phyloP scores from a whole-genome alignment of 23 tunicate species.

The Halocynthia roretzi region DNA sequence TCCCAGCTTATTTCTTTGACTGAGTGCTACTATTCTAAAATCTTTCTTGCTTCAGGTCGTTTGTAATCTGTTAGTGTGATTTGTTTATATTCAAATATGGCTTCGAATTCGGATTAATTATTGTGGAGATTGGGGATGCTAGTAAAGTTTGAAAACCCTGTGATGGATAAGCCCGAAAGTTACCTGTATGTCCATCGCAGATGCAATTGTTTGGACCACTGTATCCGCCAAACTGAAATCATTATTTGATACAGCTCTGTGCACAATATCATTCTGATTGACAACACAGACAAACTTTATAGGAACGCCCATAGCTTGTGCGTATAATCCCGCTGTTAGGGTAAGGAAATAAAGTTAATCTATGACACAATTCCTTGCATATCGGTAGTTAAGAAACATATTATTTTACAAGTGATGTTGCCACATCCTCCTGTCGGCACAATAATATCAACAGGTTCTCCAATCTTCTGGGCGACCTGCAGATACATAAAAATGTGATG shows the following conservation, averaged over 20 bases:
- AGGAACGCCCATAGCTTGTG: slow-evolving; percentile 65
- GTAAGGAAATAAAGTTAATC: not conserved
- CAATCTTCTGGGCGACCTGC: slow-evolving; percentile 32
- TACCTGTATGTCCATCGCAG: slow-evolving; percentile 68
- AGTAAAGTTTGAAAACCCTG: not conserved
- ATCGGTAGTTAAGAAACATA: not conserved
- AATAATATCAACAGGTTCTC: slow-evolving; percentile 53
- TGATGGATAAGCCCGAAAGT: not conserved
- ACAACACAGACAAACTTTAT: slow-evolving; percentile 35
- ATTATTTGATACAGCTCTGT: slow-evolving; percentile 22
- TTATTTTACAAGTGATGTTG: slow-evolving; percentile 42
- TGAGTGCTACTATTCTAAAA: too few relatives aligned
- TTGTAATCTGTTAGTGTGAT: too few relatives aligned
- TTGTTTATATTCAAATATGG: too few relatives aligned
- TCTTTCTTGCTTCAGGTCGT: too few relatives aligned
- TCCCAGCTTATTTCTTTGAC: too few relatives aligned
- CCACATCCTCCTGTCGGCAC: slow-evolving; percentile 79
- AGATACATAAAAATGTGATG: slow-evolving; percentile 73
- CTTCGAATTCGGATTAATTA: too few relatives aligned
- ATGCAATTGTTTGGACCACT: slow-evolving; percentile 36
- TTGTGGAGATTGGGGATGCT: not conserved
- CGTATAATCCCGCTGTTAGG: slow-evolving; percentile 41
- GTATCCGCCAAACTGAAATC: slow-evolving; percentile 11
- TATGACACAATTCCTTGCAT: not conserved
- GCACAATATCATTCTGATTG: slow-evolving; percentile 44